These are phyloP conservation scores for Hippocampus kuda DNA, from an alignment of 2,797 vertebrate genomes.

Conservation along the genomic window DNA sequence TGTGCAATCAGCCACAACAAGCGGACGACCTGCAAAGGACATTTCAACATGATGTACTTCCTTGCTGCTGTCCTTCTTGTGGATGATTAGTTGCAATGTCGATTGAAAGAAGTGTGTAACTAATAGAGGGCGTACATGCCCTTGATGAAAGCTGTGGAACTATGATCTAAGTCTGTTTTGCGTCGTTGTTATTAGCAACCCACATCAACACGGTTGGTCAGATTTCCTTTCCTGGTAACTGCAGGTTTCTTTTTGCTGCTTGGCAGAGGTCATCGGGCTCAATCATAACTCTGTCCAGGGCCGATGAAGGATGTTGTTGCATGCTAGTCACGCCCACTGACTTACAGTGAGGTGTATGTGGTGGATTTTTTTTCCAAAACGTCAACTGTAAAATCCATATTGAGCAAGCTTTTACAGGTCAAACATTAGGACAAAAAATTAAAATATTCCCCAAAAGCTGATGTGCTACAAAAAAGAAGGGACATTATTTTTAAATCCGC, in stretches of 20 bases:
- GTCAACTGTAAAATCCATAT: too few species aligned
- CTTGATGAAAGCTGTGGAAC: background rate
- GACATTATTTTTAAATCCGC: too few species aligned
- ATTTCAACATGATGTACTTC: conserved; percentile 27
- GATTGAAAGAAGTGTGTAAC: conserved; percentile 15
- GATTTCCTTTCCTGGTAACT: background rate
- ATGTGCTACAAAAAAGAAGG: too few species aligned
- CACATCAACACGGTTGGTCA: background rate
- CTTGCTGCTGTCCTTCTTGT: conserved; percentile 7
- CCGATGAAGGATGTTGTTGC: background rate
- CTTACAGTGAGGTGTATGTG: too few species aligned
- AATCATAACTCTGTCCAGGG: background rate
- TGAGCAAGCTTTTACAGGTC: too few species aligned
- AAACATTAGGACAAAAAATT: too few species aligned
- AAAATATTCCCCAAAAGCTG: too few species aligned
- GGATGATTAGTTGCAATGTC: conserved; percentile 25
- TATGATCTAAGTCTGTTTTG: background rate
- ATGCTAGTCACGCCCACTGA: background rate
- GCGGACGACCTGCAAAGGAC: conserved; percentile 11
- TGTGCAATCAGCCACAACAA: background rate
- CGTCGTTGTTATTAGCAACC: background rate
- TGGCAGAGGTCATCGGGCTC: background rate
- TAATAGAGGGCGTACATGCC: background rate
- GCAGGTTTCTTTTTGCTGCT: background rate
- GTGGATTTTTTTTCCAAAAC: too few species aligned